Conservation (phyloP, 2,888 invertebrate genomes). For the Palloptera scutellata region DNA sequence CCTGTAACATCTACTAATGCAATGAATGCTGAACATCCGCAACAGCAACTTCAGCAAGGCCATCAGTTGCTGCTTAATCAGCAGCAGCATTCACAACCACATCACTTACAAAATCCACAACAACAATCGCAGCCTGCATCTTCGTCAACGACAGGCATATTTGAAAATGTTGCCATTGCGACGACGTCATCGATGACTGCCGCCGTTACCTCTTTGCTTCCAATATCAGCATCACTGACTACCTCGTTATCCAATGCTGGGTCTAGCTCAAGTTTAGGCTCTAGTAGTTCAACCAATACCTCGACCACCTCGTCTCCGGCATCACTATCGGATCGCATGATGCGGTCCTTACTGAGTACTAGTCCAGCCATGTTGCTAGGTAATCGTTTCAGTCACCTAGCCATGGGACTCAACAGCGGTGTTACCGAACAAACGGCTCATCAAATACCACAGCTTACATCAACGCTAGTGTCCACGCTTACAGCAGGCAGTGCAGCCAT, state of each 20-base stretch:
- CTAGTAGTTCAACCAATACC: conserved; percentile 49
- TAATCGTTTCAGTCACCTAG: conserved; percentile 56
- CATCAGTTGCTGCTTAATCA: conserved; percentile 20
- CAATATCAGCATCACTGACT: conserved; percentile 27
- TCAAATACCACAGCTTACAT: neutral
- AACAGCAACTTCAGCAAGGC: conserved; percentile 38
- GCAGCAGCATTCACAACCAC: conserved; percentile 21
- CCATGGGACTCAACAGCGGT: conserved; percentile 27
- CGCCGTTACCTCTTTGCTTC: too few relatives aligned
- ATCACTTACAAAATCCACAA: conserved; percentile 13
- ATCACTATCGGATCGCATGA: conserved; percentile 47
- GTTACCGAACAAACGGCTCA: conserved; percentile 17
- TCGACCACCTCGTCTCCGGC: conserved; percentile 51
- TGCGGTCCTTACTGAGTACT: conserved; percentile 42
- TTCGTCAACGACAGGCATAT: conserved; percentile 12
- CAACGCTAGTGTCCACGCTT: conserved; percentile 29
- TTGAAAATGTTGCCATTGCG: conserved; percentile 5
- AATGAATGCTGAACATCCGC: conserved; percentile 32
- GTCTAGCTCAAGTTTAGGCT: conserved; percentile 29
- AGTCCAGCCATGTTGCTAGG: conserved; percentile 54
- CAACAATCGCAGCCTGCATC: conserved; percentile 17
- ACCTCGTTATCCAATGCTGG: conserved; percentile 24
- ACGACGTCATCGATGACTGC: conserved; percentile 19
- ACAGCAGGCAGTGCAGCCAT: conserved; percentile 31
- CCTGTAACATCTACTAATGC: conserved; percentile 42